Conservation (phyloP, 2,797 vertebrate genomes). For the Acanthis flammea region DNA sequence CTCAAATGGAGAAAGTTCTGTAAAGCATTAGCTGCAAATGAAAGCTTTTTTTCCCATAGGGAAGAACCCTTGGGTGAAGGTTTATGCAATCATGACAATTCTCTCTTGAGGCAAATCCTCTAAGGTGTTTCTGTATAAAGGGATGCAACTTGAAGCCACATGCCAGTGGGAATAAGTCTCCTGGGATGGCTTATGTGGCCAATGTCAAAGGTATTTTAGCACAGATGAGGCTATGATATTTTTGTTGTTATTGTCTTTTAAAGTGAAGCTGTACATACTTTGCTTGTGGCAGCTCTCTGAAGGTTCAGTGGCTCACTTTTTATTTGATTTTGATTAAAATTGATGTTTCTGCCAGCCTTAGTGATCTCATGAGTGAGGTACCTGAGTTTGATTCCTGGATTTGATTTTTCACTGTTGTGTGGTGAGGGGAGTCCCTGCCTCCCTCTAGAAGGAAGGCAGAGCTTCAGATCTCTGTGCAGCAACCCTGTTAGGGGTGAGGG, state of each 20-base stretch:
- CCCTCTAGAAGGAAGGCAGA: background rate
- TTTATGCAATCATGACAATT: background rate
- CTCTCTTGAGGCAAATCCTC: background rate
- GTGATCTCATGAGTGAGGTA: slow-evolving; percentile 22
- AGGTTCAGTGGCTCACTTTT: slow-evolving; percentile 14
- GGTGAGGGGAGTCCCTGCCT: background rate
- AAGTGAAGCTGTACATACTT: slow-evolving; percentile 1
- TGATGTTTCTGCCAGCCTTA: slow-evolving; percentile 15
- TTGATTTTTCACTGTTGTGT: background rate
- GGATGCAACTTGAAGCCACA: background rate
- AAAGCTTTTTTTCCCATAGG: background rate
- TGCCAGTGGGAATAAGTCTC: background rate
- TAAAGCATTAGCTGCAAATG: background rate
- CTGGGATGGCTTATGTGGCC: background rate
- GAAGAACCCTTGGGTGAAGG: background rate
- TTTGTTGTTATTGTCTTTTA: slow-evolving; percentile 21
- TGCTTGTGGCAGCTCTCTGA: slow-evolving; percentile 33
- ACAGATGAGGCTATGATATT: background rate
- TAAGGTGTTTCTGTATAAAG: background rate
- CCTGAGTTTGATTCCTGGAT: background rate
- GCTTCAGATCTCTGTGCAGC: background rate
- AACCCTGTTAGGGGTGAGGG: background rate
- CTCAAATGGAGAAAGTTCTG: background rate
- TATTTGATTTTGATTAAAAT: slow-evolving; percentile 63
- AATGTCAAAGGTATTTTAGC: background rate